Conservation (phyloP, 1,140 invertebrate species). For the Drosophila tropicalis region DNA sequence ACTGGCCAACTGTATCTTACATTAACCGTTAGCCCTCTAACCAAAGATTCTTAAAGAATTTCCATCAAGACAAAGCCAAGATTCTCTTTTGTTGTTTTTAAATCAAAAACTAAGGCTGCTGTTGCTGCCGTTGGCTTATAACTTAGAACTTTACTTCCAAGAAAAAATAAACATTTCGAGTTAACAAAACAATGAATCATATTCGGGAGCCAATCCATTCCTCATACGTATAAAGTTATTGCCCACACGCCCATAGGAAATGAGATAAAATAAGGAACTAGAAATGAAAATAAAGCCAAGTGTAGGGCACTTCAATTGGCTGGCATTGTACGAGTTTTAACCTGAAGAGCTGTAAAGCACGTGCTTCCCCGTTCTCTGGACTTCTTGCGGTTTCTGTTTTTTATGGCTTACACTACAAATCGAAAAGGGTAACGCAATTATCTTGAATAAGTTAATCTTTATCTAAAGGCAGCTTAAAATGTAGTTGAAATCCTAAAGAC, state of each 20-base stretch:
- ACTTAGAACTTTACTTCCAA: conserved; percentile 37
- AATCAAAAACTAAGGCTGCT: conserved; percentile 7
- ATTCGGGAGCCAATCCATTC: conserved; percentile 39
- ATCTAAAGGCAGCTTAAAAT: too few relatives aligned
- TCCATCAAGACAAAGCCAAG: conserved; percentile 69
- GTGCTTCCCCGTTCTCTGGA: conserved; percentile 53
- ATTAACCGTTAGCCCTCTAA: conserved; percentile 51
- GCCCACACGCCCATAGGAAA: background rate
- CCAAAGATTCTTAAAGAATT: conserved; percentile 48
- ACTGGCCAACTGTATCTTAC: conserved; percentile 52
- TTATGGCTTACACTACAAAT: conserved; percentile 37
- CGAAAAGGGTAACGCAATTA: conserved; percentile 15
- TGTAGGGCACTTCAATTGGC: conserved; percentile 50
- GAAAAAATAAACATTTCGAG: conserved; percentile 41
- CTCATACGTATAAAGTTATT: conserved; percentile 26
- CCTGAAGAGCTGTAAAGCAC: conserved; percentile 44
- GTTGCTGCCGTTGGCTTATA: conserved; percentile 31
- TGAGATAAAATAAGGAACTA: background rate
- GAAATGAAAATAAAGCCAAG: conserved; percentile 8
- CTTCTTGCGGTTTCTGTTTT: conserved; percentile 39
- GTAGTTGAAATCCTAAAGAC: too few relatives aligned
- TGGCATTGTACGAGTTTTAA: conserved; percentile 24
- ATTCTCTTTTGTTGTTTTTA: conserved; percentile 66
- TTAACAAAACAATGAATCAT: conserved; percentile 59
- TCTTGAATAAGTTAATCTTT: conserved; percentile 27